These are phyloP conservation scores for Microctonus aethiopoides DNA, from an alignment of 2,888 invertebrate species.

Conservation along the genomic window DNA sequence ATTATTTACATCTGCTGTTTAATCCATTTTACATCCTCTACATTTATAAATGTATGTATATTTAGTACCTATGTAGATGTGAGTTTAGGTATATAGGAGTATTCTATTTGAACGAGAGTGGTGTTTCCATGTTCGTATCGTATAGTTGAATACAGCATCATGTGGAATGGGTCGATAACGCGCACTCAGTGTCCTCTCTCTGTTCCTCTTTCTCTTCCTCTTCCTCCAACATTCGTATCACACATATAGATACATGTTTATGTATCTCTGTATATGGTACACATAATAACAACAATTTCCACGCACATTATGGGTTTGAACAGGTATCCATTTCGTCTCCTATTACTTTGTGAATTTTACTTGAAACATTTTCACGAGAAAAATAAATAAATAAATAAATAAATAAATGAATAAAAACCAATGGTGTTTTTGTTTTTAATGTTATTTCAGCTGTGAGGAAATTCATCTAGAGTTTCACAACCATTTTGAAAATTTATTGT, in stretches of 20 bases:
- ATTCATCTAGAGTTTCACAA: too few species aligned
- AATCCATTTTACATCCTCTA: not conserved
- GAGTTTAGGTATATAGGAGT: not conserved
- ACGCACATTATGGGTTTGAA: not conserved
- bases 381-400: not conserved
- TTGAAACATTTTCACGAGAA: not conserved
- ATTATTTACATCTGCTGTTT: not conserved
- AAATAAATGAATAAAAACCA: not conserved
- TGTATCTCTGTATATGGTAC: not conserved
- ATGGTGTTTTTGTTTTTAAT: too few species aligned
- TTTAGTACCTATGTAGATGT: slow-evolving; percentile 2
- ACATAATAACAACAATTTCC: not conserved
- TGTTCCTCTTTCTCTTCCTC: not conserved
- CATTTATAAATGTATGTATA: not conserved
- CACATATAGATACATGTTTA: not conserved
- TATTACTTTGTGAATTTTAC: not conserved
- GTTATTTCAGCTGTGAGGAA: too few species aligned
- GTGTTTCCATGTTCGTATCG: slow-evolving; percentile 23
- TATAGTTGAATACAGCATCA: slow-evolving; percentile 53
- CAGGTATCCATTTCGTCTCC: not conserved
- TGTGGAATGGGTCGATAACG: slow-evolving; percentile 64
- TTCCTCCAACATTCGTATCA: not conserved
- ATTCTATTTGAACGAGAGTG: not conserved
- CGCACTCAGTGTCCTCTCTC: slow-evolving; percentile 54
- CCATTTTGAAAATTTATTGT: too few species aligned